phyloP scores from a whole-genome alignment of 2,113 vertebrate genomes.

The Nothocercus julius region DNA sequence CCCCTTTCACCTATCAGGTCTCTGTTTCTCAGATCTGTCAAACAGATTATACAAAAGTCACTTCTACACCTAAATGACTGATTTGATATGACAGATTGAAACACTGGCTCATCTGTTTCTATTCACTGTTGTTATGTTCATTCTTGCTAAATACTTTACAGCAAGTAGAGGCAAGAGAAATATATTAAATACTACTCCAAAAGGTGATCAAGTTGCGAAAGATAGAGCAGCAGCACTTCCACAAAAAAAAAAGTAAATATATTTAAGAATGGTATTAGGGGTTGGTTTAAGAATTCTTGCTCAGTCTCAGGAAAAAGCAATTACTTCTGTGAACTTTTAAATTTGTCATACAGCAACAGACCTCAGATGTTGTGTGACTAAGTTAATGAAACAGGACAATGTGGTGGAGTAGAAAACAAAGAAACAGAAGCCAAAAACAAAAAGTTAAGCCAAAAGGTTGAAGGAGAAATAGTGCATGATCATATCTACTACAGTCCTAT shows the following conservation, averaged over 20 bases:
- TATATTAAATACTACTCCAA: background rate
- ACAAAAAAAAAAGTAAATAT: background rate
- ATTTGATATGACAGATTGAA: background rate
- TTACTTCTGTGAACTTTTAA: background rate
- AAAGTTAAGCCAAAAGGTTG: background rate
- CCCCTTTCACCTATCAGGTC: background rate
- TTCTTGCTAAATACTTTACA: background rate
- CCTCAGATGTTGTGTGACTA: background rate
- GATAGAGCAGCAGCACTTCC: background rate
- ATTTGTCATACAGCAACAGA: background rate
- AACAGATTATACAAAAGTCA: background rate
- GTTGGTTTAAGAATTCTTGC: background rate
- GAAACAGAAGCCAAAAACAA: background rate
- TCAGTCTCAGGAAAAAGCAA: background rate
- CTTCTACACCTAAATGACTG: background rate
- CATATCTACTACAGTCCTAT: background rate
- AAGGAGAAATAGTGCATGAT: fast-evolving
- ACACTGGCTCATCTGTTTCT: background rate
- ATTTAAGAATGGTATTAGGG: background rate
- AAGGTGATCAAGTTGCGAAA: background rate
- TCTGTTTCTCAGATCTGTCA: background rate
- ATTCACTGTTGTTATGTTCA: background rate
- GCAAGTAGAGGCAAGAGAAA: background rate
- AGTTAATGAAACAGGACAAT: background rate
- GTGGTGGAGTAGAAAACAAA: background rate